A percentile compares a stretch with the other conserved stretches of the same genome.
Evolutionary conservation across 2,113 vertebrate genomes (phyloP).

Genomic region (Argyrosomus japonicus): DNA sequence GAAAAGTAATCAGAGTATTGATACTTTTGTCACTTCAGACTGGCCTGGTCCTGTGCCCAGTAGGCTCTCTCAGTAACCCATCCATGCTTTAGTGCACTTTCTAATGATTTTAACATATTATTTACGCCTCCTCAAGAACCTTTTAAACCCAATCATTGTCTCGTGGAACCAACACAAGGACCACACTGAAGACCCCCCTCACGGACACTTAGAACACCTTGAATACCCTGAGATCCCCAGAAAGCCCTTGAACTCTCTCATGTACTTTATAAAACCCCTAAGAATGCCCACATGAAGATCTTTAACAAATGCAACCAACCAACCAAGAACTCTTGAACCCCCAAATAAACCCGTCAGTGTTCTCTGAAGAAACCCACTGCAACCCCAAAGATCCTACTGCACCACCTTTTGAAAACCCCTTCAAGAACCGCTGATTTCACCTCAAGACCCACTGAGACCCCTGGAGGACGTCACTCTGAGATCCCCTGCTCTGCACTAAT

Average conservation of each 20-base stretch:
- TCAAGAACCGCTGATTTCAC: background rate
- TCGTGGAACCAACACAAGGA: background rate
- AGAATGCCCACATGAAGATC: background rate
- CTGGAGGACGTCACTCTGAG: background rate
- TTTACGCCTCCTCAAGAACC: background rate
- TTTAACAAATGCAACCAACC: background rate
- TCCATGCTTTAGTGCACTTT: conserved; percentile 2
- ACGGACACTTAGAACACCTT: background rate
- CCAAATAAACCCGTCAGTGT: background rate
- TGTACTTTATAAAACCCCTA: background rate
- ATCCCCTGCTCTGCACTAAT: conserved; percentile 37
- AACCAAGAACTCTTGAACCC: background rate
- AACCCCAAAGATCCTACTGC: background rate
- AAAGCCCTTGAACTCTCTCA: background rate
- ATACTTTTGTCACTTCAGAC: too few species aligned
- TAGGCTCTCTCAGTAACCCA: background rate
- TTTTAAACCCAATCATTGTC: background rate
- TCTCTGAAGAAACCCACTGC: background rate
- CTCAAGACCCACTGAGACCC: background rate
- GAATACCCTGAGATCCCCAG: background rate
- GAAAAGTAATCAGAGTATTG: too few species aligned
- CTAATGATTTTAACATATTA: background rate
- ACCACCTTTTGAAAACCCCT: background rate
- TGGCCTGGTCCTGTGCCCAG: conserved; percentile 16
- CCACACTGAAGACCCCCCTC: background rate